Percentiles rank a stretch among this genome's conserved stretches.
Conservation (phyloP, 2,113 vertebrate species). For the Hyperopisus bebe region DNA sequence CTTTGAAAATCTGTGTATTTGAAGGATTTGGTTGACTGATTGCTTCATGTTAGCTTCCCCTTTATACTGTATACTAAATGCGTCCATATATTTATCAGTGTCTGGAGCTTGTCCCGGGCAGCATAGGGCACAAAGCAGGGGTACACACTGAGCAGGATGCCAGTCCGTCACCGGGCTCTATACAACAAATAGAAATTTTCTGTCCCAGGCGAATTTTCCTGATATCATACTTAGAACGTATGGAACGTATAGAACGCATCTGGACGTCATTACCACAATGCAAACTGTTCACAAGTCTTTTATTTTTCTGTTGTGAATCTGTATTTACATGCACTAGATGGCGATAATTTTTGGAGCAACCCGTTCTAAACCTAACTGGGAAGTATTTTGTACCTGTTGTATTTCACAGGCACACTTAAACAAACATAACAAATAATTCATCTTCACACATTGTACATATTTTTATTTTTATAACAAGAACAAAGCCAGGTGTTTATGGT, state of each 20-base stretch:
- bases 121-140: background rate
- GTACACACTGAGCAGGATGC: background rate
- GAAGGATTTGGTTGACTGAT: background rate
- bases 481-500: background rate
- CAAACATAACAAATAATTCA: background rate
- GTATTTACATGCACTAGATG: constrained; percentile 13
- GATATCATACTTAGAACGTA: background rate
- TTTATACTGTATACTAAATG: background rate
- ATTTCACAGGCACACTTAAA: background rate
- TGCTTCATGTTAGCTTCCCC: background rate
- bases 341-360: constrained; percentile 20
- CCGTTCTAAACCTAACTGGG: background rate
- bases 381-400: background rate
- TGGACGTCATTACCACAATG: background rate
- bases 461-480: background rate
- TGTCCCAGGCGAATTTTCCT: background rate
- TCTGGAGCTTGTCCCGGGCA: background rate
- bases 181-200: background rate
- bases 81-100: background rate
- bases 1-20: background rate
- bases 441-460: background rate
- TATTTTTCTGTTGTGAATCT: background rate
- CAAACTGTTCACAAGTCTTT: background rate
- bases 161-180: background rate
- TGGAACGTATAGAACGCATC: background rate